A percentile compares a stretch with the other conserved stretches of the same genome.
Evolutionary conservation across 2,797 vertebrate species (phyloP).

Genomic region (Monodelphis domestica): DNA sequence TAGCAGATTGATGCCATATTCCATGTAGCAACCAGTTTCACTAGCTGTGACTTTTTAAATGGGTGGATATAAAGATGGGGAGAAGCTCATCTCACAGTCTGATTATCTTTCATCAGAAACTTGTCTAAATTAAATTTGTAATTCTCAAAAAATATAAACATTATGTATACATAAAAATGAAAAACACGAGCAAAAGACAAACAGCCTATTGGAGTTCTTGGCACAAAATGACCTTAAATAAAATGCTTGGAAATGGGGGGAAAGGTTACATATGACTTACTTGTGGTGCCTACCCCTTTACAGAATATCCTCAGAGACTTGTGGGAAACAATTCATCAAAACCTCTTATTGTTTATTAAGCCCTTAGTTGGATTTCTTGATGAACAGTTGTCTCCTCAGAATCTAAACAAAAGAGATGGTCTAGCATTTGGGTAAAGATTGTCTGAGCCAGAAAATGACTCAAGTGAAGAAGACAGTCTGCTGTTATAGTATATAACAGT

Average conservation of each 20-base stretch:
- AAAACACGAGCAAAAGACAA: slow-evolving; percentile 52
- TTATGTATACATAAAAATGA: slow-evolving; percentile 76
- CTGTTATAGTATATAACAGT: not conserved
- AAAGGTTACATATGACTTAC: too few species aligned
- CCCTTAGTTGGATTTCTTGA: not conserved
- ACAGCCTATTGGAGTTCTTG: slow-evolving; percentile 73
- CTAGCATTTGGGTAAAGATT: not conserved
- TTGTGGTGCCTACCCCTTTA: too few species aligned
- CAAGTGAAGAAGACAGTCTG: not conserved
- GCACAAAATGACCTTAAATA: slow-evolving; percentile 69
- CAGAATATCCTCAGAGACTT: not conserved
- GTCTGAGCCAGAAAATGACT: not conserved
- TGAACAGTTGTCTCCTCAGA: not conserved
- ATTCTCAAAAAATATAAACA: slow-evolving; percentile 61
- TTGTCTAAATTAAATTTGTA: slow-evolving; percentile 69
- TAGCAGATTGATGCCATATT: slow-evolving; percentile 13
- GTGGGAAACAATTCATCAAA: not conserved
- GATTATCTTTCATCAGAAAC: slow-evolving; percentile 50
- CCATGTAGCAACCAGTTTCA: slow-evolving; percentile 63
- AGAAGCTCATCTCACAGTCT: slow-evolving; percentile 63
- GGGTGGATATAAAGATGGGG: slow-evolving; percentile 58
- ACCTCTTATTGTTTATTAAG: not conserved
- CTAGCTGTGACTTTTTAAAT: slow-evolving; percentile 61
- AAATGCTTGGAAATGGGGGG: slow-evolving; percentile 77
- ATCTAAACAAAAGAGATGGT: not conserved